Evolutionary conservation across 2,113 vertebrate species (phyloP), one percentile per base, ranked within the genome.

Genomic region (Pseudorectes ferrugineus): DNA sequence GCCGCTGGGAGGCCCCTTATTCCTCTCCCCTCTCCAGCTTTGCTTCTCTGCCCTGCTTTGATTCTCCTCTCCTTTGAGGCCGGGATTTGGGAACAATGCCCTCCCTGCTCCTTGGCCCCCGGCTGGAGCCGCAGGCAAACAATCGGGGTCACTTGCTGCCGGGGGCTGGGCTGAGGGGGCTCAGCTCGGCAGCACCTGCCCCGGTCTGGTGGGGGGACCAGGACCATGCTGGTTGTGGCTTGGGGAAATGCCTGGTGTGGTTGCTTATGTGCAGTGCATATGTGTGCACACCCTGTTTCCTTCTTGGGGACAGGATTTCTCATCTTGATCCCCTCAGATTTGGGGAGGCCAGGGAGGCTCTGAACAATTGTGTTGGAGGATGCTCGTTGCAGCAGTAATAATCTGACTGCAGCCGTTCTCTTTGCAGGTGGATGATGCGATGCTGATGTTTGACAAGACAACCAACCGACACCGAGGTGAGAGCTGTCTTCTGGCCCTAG

Each of bases 371-470:
- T 40, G 81, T 43, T 7, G 11, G 70, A 81, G 76, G 54, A 74
- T 42, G 63, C 71, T 87, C 0, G 0, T 79, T 73, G 54, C 74
- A 76, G 45, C 29, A 23, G 68, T 67, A 77, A 16, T 83, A 75
- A 74, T 48, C 78, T 95, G 59, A 96, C 51, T 3, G 15, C 62
- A 89, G 78, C 82, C 55, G 52, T 97, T 96, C 79, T 92, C 96
- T 86, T 97, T 97, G 95, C 97, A 99, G 99, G 99, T 99, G 89
- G 99, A 99, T 3, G 99, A 99, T n/a, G 99, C 99, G 80, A 99
- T 99, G 99, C 98, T 99, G 96, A 99, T 99, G 99, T 99, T 99
- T 12, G 99, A 99, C 98, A 99, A 99, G 98, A 99, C 99, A 75
- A 99, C 99, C 97, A 99, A 99, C 98, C 98, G 99, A 95, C 99